A percentile compares a stretch with the other conserved stretches of the same genome.
Evolutionary conservation across 1,140 invertebrate genomes (phyloP).

Genomic region (Zaprionus ornatus): DNA sequence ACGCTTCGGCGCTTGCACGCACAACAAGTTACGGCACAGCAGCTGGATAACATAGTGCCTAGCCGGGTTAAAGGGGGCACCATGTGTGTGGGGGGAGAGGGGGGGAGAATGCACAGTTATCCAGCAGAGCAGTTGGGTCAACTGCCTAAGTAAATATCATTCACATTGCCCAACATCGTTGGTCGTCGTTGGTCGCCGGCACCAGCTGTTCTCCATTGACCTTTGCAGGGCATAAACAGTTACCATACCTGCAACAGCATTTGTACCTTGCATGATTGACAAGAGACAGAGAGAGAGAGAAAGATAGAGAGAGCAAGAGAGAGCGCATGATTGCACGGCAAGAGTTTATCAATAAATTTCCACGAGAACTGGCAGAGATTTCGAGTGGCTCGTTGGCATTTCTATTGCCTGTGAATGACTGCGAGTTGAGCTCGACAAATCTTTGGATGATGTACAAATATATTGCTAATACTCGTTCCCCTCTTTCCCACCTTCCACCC

Average conservation of each 20-base stretch:
- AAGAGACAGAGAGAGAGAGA: neutral
- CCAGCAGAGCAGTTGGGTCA: conserved; percentile 30
- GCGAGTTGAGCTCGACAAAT: conserved; percentile 20
- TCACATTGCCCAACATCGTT: conserved; percentile 12
- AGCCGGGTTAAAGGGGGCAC: neutral
- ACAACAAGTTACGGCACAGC: conserved; percentile 26
- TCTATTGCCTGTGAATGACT: conserved; percentile 47
- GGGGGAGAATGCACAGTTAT: neutral
- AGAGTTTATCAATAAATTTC: conserved; percentile 23
- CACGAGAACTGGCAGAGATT: conserved; percentile 16
- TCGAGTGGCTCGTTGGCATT: conserved; percentile 23
- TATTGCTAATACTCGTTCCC: conserved; percentile 4
- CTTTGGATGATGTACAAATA: conserved; percentile 27
- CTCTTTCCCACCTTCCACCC: too few species aligned
- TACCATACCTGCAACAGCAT: conserved; percentile 30
- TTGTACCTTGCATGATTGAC: conserved; percentile 39
- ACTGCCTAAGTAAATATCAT: conserved; percentile 45
- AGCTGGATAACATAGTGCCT: neutral
- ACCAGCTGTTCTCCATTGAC: conserved; percentile 37
- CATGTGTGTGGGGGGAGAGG: neutral
- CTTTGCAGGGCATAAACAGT: conserved; percentile 34
- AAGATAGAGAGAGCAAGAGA: neutral
- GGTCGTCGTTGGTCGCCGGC: neutral
- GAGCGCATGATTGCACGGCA: conserved; percentile 3
- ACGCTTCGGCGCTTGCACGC: conserved; percentile 69